phyloP scores from a whole-genome alignment of 2,888 invertebrate genomes.

The Ichneumoninae sp. region DNA sequence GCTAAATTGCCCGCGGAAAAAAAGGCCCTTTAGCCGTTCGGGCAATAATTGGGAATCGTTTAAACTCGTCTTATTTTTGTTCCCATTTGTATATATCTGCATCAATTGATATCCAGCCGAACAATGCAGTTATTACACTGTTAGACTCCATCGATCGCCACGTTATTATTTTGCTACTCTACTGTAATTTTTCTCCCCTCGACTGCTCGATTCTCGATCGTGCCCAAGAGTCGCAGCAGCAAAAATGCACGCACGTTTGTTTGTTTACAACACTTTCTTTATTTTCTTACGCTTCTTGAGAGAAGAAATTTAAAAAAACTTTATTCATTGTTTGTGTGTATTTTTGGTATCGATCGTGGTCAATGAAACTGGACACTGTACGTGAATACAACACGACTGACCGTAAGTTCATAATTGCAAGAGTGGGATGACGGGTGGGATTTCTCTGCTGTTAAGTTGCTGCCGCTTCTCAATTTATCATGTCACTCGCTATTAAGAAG shows the following conservation, averaged over 20 bases:
- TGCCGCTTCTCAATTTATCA: slow-evolving; percentile 17
- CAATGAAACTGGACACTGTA: slow-evolving; percentile 70
- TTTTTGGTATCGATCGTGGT: slow-evolving; percentile 68
- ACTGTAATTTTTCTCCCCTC: background rate
- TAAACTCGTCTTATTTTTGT: background rate
- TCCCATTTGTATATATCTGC: background rate
- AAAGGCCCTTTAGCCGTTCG: background rate
- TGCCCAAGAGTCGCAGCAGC: background rate
- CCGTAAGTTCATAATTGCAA: slow-evolving; percentile 76
- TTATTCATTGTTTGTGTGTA: slow-evolving; percentile 50
- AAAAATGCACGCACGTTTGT: slow-evolving; percentile 12
- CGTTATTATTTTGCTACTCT: background rate
- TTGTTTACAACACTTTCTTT: background rate
- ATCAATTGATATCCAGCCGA: background rate
- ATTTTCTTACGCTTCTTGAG: background rate
- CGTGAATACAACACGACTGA: slow-evolving; percentile 72
- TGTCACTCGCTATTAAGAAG: background rate
- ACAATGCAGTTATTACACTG: no score
- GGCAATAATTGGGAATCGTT: background rate
- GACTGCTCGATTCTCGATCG: slow-evolving; percentile 48
- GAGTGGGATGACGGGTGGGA: slow-evolving; percentile 14
- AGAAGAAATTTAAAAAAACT: slow-evolving; percentile 32
- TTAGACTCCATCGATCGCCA: no score
- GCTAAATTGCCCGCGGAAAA: slow-evolving; percentile 10
- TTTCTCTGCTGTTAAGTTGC: slow-evolving; percentile 41